Conservation (phyloP, 2,113 vertebrate genomes). For the Lamprologus sp. region DNA sequence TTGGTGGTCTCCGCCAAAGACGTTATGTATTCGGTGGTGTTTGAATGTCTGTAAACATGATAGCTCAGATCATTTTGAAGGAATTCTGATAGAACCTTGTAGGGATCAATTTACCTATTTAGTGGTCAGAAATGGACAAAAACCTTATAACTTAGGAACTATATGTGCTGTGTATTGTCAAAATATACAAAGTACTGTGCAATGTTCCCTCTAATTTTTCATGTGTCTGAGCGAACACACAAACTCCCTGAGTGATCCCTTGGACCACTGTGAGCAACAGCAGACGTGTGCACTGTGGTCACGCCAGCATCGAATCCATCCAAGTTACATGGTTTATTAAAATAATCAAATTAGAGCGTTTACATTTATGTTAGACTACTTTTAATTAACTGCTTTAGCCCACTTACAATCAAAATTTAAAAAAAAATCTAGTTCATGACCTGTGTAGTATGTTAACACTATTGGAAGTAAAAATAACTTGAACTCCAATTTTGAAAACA, state of each 20-base stretch:
- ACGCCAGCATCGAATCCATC: accelerated
- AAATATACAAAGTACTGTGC: not conserved
- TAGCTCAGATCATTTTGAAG: not conserved
- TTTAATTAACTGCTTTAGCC: not conserved
- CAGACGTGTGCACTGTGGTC: not conserved
- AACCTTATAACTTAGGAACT: not conserved
- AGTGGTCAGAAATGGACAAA: not conserved
- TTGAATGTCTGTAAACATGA: not conserved
- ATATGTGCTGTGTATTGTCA: not conserved
- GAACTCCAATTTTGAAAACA: not conserved
- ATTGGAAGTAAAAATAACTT: not conserved
- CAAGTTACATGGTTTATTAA: not conserved
- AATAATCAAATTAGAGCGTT: not conserved
- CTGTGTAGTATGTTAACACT: not conserved
- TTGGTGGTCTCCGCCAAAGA: not conserved
- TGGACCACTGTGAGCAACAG: not conserved
- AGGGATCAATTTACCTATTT: not conserved
- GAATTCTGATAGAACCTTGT: not conserved
- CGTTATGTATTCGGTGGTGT: not conserved
- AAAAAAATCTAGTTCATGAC: not conserved
- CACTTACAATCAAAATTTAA: accelerated
- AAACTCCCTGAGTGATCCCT: not conserved
- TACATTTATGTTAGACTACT: not conserved
- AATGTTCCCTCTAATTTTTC: not conserved
- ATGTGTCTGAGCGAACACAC: not conserved